Percentiles rank a stretch among this genome's conserved stretches.
phyloP scores from a whole-genome alignment of 2,888 invertebrate species.

The Lagria hirta region DNA sequence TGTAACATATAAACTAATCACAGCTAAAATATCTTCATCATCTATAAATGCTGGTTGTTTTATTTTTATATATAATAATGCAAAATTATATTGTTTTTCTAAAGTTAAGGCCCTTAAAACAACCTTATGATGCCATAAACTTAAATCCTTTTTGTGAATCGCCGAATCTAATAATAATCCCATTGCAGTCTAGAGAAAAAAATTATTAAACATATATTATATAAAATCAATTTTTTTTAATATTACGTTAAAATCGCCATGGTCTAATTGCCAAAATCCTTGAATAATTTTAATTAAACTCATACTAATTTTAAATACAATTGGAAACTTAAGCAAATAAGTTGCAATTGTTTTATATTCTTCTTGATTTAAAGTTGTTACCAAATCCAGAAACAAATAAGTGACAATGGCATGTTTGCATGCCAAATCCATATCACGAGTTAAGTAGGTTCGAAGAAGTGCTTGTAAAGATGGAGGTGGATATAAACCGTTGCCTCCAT shows the following conservation, averaged over 20 bases:
- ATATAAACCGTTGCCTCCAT: conserved; percentile 68
- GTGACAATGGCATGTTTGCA: conserved; percentile 78
- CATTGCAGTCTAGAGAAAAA: conserved; percentile 61
- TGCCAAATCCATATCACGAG: conserved; percentile 65
- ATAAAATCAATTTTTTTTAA: conserved; percentile 11
- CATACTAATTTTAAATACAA: conserved; percentile 74
- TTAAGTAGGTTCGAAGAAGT: conserved; percentile 71
- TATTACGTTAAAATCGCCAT: conserved; percentile 78
- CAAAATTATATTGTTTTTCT: conserved; percentile 69
- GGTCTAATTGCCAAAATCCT: conserved; percentile 89
- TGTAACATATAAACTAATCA: conserved; percentile 64
- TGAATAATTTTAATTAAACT: conserved; percentile 77
- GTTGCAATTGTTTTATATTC: conserved; percentile 64
- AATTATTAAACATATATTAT: conserved; percentile 4
- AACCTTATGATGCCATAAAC: conserved; percentile 72
- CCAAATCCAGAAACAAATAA: conserved; percentile 81
- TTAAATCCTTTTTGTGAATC: conserved; percentile 59
- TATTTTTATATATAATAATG: conserved; percentile 69
- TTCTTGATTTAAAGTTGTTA: conserved; percentile 66
- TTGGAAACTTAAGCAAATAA: conserved; percentile 76
- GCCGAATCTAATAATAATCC: conserved; percentile 65
- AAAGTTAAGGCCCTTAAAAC: conserved; percentile 67
- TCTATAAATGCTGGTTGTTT: conserved; percentile 47
- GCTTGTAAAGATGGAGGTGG: conserved; percentile 84
- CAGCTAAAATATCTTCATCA: conserved; percentile 57